Percentiles rank a stretch among this genome's conserved stretches.
phyloP scores from a whole-genome alignment of 2,113 vertebrate species.

The Raja brachyura region DNA sequence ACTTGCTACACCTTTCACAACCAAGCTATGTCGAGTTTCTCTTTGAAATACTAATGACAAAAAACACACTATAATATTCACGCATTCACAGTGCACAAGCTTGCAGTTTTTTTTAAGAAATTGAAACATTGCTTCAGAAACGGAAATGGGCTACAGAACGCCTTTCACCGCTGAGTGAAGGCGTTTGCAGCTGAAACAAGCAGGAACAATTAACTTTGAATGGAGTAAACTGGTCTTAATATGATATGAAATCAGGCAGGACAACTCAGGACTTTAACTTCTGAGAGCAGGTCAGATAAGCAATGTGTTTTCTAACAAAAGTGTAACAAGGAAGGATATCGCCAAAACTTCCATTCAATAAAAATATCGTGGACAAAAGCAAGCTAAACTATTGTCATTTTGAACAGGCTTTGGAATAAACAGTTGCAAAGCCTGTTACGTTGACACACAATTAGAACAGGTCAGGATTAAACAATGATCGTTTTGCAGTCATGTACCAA shows the following conservation, averaged over 20 bases:
- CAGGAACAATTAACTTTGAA: slow-evolving; percentile 28
- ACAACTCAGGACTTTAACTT: slow-evolving; percentile 18
- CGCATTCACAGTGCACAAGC: slow-evolving; percentile 97
- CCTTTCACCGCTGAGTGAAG: slow-evolving; percentile 11
- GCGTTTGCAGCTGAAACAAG: background rate
- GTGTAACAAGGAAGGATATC: slow-evolving; percentile 54
- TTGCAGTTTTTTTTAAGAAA: slow-evolving; percentile 74
- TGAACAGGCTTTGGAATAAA: slow-evolving; percentile 56
- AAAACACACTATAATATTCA: slow-evolving; percentile 84
- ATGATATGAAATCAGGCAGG: background rate
- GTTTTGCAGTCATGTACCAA: slow-evolving; percentile 54
- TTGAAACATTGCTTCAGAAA: slow-evolving; percentile 29
- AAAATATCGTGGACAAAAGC: slow-evolving; percentile 60
- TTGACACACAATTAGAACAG: slow-evolving; percentile 67
- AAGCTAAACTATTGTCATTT: slow-evolving; percentile 57
- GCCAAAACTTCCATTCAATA: slow-evolving; percentile 56
- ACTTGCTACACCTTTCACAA: slow-evolving; percentile 80
- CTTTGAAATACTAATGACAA: slow-evolving; percentile 79
- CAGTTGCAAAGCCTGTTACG: slow-evolving; percentile 65
- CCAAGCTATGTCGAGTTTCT: slow-evolving; percentile 80
- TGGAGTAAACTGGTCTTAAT: slow-evolving; percentile 32
- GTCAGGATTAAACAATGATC: slow-evolving; percentile 55
- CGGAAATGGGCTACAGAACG: slow-evolving; percentile 18
- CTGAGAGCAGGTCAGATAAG: slow-evolving; percentile 39
- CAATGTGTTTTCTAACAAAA: slow-evolving; percentile 48